Conservation (phyloP, 2,113 vertebrate genomes). For the Ochotona princeps region DNA sequence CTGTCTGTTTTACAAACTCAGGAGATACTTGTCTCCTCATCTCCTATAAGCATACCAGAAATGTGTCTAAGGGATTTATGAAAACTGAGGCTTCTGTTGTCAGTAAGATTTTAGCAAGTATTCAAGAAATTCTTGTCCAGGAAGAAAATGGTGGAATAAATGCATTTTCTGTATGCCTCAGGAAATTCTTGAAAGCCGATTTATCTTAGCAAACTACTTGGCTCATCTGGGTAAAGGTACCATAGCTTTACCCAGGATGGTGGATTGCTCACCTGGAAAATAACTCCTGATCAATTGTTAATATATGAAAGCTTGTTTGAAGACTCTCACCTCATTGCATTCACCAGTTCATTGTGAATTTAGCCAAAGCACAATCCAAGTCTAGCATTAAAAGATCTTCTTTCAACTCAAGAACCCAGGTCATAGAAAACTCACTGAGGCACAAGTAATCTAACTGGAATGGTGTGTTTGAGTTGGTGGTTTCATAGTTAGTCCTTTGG, state of each 20-base stretch:
- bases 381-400: not conserved
- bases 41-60: not conserved
- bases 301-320: not conserved
- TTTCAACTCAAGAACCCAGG: not conserved
- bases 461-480: no score
- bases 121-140: not conserved
- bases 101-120: not conserved
- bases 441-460: no score
- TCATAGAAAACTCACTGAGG: not conserved
- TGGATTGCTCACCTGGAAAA: not conserved
- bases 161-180: not conserved
- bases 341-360: not conserved
- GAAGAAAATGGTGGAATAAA: slow-evolving; percentile 4
- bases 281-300: not conserved
- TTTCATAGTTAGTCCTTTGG: no score
- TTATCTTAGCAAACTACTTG: not conserved
- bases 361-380: not conserved
- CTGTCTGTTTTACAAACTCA: not conserved
- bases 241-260: fast-evolving
- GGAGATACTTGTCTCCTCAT: not conserved
- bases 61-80: not conserved
- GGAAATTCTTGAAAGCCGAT: not conserved
- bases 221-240: not conserved
- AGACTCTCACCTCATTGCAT: not conserved
- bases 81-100: not conserved